These are phyloP conservation scores for Drosophila paulistorum DNA, from an alignment of 1,140 invertebrate genomes.

Conservation along the genomic window DNA sequence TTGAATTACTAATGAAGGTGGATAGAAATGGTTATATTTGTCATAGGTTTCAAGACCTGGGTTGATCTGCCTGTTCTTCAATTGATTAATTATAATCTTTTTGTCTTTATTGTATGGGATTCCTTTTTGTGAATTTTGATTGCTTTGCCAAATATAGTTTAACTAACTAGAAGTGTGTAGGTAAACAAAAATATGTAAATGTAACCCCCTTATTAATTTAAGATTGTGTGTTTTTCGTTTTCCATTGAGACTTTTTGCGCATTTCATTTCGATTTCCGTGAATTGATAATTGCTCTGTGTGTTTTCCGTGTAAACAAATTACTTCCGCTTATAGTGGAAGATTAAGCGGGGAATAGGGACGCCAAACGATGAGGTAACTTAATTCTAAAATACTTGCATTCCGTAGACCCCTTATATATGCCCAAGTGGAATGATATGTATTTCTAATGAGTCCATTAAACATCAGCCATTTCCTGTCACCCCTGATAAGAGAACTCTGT, in stretches of 20 bases:
- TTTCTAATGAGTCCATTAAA: conserved; percentile 2
- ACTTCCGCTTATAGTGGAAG: conserved; percentile 11
- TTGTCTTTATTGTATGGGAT: too few species aligned
- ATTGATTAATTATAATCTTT: too few species aligned
- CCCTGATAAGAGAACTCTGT: conserved; percentile 27
- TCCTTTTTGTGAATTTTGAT: too few species aligned
- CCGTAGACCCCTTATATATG: conserved; percentile 27
- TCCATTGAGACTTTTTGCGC: not conserved
- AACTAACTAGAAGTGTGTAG: too few species aligned
- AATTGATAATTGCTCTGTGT: conserved; percentile 4
- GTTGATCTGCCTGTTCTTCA: too few species aligned
- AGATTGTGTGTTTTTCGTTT: not conserved
- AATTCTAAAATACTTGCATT: conserved; percentile 8
- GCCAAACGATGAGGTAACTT: conserved; percentile 2
- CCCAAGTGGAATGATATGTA: conserved; percentile 3
- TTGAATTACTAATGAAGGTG: too few species aligned
- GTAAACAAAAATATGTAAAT: not conserved
- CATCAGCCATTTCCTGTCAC: conserved; percentile 44
- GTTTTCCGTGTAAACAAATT: conserved; percentile 10
- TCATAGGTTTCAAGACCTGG: too few species aligned
- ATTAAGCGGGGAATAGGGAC: not conserved
- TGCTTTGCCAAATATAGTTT: too few species aligned
- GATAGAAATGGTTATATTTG: too few species aligned
- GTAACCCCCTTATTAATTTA: not conserved
- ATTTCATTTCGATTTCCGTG: conserved; percentile 14